These are phyloP conservation scores for Bradypus variegatus DNA, from an alignment of 2,797 vertebrate genomes.

Conservation along the genomic window DNA sequence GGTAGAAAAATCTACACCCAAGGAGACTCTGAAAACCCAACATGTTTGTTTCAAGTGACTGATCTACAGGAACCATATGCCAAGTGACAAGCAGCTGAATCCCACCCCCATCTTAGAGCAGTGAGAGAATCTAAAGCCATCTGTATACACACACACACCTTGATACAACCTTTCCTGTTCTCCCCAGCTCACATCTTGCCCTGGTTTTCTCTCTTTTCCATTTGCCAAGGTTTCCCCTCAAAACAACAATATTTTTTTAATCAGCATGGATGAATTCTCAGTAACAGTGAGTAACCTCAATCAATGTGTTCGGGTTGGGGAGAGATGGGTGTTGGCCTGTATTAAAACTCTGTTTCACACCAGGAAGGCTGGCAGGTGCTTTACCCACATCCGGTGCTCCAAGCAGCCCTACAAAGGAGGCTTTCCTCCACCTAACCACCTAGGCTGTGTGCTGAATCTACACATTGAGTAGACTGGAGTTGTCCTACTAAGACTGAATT, in stretches of 20 bases:
- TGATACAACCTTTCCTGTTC: neutral
- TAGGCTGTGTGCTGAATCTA: neutral
- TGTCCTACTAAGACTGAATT: neutral
- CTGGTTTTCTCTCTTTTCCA: neutral
- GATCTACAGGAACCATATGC: conserved; percentile 39
- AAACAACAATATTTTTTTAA: neutral
- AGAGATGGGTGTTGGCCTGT: neutral
- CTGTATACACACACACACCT: neutral
- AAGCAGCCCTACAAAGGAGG: neutral
- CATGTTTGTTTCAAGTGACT: conserved; percentile 26
- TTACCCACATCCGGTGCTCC: neutral
- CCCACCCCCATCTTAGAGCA: neutral
- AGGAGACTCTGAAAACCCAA: conserved; percentile 44
- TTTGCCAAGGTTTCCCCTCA: neutral
- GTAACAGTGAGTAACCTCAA: neutral
- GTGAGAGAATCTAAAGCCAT: neutral
- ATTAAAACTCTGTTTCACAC: neutral
- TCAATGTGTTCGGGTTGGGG: neutral
- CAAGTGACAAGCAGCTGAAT: conserved; percentile 16
- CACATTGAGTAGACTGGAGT: accelerated
- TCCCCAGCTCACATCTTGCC: neutral
- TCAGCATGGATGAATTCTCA: neutral
- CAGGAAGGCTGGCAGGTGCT: neutral
- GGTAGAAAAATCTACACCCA: conserved; percentile 31
- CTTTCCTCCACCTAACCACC: neutral